A percentile compares a stretch with the other conserved stretches of the same genome.
Evolutionary conservation across 2,888 invertebrate genomes (phyloP).

Genomic region (Chouioia cunea): DNA sequence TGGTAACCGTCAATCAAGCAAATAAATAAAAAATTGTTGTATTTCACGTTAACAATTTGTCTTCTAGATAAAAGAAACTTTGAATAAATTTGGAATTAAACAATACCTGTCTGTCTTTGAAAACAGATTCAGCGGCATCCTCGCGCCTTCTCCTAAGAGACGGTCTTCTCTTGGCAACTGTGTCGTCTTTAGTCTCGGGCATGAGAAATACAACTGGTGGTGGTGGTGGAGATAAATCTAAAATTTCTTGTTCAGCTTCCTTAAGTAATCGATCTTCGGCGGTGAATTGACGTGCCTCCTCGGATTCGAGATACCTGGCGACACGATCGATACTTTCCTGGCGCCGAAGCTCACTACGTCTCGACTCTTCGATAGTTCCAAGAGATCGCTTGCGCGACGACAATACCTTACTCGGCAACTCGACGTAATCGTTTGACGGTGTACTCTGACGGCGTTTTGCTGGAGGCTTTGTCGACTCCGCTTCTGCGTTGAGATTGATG

Average conservation of each 20-base stretch:
- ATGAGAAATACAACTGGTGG: not conserved
- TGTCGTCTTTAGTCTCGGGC: constrained; percentile 28
- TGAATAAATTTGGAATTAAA: not conserved
- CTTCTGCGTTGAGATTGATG: not conserved
- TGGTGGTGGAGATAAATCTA: not conserved
- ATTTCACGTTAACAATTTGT: too few species aligned
- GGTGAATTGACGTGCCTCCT: not conserved
- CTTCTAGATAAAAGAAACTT: too few species aligned
- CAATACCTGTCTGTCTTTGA: constrained; percentile 32
- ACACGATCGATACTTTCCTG: constrained; percentile 45
- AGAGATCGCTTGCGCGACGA: constrained; percentile 28
- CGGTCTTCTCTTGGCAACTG: constrained; percentile 23
- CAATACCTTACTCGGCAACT: not conserved
- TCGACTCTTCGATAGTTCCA: constrained; percentile 4
- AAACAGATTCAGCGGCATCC: constrained; percentile 36
- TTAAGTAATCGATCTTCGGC: constrained; percentile 6
- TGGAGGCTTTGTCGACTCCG: not conserved
- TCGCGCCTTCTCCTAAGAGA: constrained; percentile 42
- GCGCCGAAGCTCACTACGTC: constrained; percentile 35
- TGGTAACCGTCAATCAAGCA: too few species aligned
- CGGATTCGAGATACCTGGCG: constrained; percentile 29
- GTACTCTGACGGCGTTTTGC: constrained; percentile 37
- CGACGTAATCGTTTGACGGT: constrained; percentile 5
- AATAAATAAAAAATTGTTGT: too few species aligned
- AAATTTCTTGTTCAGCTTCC: not conserved